A percentile compares a stretch with the other conserved stretches of the same genome.
These are phyloP conservation scores for Monodelphis domestica DNA, from an alignment of 2,797 vertebrate genomes.

Conservation along the genomic window DNA sequence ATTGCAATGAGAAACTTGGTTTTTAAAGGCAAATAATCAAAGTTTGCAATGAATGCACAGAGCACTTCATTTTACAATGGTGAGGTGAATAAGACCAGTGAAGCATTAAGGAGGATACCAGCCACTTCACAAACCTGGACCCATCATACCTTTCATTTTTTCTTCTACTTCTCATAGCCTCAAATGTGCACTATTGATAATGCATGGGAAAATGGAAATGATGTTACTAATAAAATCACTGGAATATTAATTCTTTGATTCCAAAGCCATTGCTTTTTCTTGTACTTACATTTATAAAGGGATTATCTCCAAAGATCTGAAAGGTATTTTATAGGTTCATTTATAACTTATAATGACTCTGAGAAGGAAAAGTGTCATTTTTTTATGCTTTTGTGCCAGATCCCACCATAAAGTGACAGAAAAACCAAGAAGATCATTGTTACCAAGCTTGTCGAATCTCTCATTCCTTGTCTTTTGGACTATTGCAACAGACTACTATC, in stretches of 20 bases:
- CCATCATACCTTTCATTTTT: not conserved
- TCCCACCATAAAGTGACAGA: too few species aligned
- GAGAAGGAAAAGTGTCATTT: not conserved
- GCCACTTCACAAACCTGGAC: not conserved
- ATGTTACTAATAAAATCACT: too few species aligned
- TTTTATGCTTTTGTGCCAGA: too few species aligned
- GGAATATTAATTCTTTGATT: not conserved
- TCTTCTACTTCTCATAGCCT: not conserved
- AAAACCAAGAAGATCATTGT: not conserved
- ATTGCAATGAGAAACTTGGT: not conserved
- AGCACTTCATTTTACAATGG: not conserved
- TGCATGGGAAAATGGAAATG: not conserved
- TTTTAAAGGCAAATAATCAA: not conserved
- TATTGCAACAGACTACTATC: not conserved
- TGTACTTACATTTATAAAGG: constrained; percentile 4
- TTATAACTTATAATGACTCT: constrained; percentile 36
- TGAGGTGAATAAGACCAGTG: not conserved
- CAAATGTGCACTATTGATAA: not conserved
- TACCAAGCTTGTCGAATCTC: not conserved
- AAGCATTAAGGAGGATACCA: too few species aligned
- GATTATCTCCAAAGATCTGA: constrained; percentile 1
- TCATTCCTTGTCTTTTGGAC: not conserved
- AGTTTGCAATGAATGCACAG: not conserved
- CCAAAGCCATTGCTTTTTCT: not conserved
- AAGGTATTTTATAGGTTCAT: constrained; percentile 34